These are phyloP conservation scores for Zeus faber DNA, from an alignment of 2,113 vertebrate genomes.

Conservation along the genomic window DNA sequence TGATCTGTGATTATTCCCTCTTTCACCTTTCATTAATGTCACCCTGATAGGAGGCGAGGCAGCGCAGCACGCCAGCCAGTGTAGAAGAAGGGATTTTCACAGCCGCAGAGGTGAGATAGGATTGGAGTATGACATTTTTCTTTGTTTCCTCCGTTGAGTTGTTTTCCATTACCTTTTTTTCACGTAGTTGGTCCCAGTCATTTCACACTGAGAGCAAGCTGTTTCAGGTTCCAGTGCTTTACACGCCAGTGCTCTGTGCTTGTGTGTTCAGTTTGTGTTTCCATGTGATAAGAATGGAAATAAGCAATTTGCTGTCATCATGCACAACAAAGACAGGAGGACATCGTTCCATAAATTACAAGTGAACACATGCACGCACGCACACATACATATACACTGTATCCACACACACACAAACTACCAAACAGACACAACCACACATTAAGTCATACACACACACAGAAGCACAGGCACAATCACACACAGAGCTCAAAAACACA, in stretches of 20 bases:
- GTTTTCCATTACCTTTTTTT: slow-evolving; percentile 36
- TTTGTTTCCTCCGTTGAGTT: slow-evolving; percentile 50
- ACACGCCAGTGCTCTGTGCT: slow-evolving; percentile 21
- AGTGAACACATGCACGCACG: not conserved
- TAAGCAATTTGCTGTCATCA: slow-evolving; percentile 43
- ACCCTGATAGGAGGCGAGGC: slow-evolving; percentile 45
- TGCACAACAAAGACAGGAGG: slow-evolving; percentile 35
- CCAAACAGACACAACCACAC: not conserved
- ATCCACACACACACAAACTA: no score
- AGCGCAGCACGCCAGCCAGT: slow-evolving; percentile 30
- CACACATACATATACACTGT: not conserved
- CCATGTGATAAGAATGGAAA: slow-evolving; percentile 44
- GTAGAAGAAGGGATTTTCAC: slow-evolving; percentile 34
- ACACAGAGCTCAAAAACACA: not conserved
- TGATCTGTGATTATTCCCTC: slow-evolving; percentile 70
- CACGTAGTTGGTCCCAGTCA: slow-evolving; percentile 55
- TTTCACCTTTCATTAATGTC: slow-evolving; percentile 73
- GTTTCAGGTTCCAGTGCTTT: not conserved
- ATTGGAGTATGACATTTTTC: slow-evolving; percentile 41
- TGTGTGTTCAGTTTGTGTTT: slow-evolving; percentile 42
- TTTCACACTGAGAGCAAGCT: slow-evolving; percentile 30
- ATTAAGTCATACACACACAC: no score
- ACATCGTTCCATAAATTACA: slow-evolving; percentile 21
- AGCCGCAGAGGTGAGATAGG: slow-evolving; percentile 41
- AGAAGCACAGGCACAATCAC: not conserved